A percentile compares a stretch with the other conserved stretches of the same genome.
These are phyloP conservation scores for Aporrectodea caliginosa DNA, from an alignment of 1,140 invertebrate genomes.

Conservation along the genomic window DNA sequence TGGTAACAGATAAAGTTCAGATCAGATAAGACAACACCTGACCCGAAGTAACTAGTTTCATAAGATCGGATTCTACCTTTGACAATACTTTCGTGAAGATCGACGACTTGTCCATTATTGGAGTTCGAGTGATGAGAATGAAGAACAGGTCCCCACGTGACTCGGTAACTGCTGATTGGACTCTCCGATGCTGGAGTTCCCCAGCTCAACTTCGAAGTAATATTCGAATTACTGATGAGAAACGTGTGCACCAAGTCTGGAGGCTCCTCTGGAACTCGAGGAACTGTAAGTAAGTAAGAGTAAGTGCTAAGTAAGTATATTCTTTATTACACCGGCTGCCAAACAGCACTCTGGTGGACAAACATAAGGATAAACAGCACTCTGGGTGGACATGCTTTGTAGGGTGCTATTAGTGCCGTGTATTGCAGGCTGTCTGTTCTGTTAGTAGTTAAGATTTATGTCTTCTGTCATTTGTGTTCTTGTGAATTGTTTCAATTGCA, in stretches of 20 bases:
- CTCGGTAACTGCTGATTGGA: conserved; percentile 28
- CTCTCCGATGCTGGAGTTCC: conserved; percentile 22
- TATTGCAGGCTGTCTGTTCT: too few relatives aligned
- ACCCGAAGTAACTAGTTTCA: too few relatives aligned
- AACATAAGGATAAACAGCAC: not conserved
- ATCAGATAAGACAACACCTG: too few relatives aligned
- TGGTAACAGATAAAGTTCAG: too few relatives aligned
- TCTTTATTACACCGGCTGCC: not conserved
- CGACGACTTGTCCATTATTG: not conserved
- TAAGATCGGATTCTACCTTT: too few relatives aligned
- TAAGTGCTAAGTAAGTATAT: not conserved
- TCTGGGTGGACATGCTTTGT: not conserved
- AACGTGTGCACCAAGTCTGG: conserved; percentile 20
- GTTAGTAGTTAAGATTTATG: too few relatives aligned
- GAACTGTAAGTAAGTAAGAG: not conserved
- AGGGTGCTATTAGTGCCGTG: too few relatives aligned
- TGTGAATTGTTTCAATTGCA: too few relatives aligned
- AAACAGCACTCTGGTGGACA: not conserved
- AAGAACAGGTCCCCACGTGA: conserved; percentile 24
- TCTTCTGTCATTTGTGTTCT: too few relatives aligned
- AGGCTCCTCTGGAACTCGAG: conserved; percentile 25
- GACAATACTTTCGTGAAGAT: not conserved
- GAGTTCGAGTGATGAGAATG: not conserved
- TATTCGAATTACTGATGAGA: conserved; percentile 28
- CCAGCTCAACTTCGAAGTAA: conserved; percentile 24